phyloP scores from a whole-genome alignment of 2,888 invertebrate genomes.

The Mesorhabditis sp. region DNA sequence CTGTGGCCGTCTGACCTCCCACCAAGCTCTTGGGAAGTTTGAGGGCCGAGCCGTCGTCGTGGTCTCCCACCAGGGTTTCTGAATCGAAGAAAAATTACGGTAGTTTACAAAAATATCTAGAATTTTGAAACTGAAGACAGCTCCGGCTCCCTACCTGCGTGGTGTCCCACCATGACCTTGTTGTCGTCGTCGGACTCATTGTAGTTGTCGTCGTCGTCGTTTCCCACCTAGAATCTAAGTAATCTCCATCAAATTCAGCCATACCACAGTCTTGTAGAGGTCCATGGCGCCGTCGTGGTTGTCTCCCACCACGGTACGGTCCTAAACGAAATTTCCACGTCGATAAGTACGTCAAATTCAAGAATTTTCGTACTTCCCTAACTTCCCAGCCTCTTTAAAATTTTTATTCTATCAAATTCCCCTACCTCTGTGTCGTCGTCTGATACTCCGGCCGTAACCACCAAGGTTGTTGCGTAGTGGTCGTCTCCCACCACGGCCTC shows the following conservation, averaged over 20 bases:
- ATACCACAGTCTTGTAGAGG: too few relatives aligned
- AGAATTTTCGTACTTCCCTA: too few relatives aligned
- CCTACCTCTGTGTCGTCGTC: not conserved
- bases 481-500: not conserved
- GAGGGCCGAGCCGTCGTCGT: not conserved
- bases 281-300: not conserved
- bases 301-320: not conserved
- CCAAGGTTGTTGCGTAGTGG: not conserved
- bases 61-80: constrained; percentile 1
- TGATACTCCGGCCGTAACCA: not conserved
- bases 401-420: not conserved
- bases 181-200: too few relatives aligned
- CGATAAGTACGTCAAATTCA: too few relatives aligned
- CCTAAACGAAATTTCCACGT: not conserved
- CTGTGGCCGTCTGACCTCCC: not conserved
- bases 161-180: too few relatives aligned
- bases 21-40: not conserved
- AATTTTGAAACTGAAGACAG: too few relatives aligned
- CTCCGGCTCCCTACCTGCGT: too few relatives aligned
- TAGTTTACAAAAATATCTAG: too few relatives aligned
- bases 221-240: too few relatives aligned
- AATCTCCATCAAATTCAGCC: too few relatives aligned
- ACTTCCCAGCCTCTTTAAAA: not conserved
- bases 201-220: too few relatives aligned
- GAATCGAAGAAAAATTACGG: too few relatives aligned